Evolutionary conservation across 1,140 invertebrate species (phyloP).

Genomic region (Laupala kohalensis): DNA sequence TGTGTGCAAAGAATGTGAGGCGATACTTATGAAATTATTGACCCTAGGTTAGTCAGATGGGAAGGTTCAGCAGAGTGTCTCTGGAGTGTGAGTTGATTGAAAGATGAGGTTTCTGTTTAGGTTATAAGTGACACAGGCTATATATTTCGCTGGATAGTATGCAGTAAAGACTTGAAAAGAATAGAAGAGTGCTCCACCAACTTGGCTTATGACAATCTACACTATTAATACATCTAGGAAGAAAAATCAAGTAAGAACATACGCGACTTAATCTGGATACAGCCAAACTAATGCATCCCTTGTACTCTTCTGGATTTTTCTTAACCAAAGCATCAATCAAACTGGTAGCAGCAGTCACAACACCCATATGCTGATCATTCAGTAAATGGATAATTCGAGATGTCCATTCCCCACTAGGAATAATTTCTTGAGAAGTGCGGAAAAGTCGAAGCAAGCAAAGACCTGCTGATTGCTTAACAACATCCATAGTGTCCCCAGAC

Average conservation of each 20-base stretch:
- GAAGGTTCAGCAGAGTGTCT: too few relatives aligned
- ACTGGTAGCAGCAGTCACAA: slow-evolving; percentile 96
- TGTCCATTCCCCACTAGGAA: slow-evolving; percentile 96
- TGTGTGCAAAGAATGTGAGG: too few relatives aligned
- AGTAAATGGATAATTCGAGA: slow-evolving; percentile 95
- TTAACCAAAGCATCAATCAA: slow-evolving; percentile 97
- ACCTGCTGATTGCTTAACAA: slow-evolving; percentile 98
- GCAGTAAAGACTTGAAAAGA: too few relatives aligned
- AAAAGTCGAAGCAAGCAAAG: slow-evolving; percentile 88
- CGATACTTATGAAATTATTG: too few relatives aligned
- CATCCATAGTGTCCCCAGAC: slow-evolving; percentile 98
- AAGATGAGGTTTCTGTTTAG: too few relatives aligned
- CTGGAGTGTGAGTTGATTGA: too few relatives aligned
- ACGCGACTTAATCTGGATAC: slow-evolving; percentile 91
- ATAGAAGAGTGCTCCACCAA: too few relatives aligned
- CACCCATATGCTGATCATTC: slow-evolving; percentile 98
- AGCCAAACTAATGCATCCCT: slow-evolving; percentile 94
- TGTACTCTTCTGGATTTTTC: slow-evolving; percentile 98
- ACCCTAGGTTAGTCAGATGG: too few relatives aligned
- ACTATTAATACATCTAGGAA: too few relatives aligned
- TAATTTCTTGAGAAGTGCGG: slow-evolving; percentile 85
- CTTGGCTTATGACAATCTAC: too few relatives aligned
- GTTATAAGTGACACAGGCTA: too few relatives aligned
- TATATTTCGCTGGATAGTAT: too few relatives aligned
- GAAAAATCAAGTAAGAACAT: slow-evolving; percentile 21